Base-by-base conservation (phyloP, 30 jellyfish, hydroid and myxozoan species). In the Aurelia aurita region DNA sequence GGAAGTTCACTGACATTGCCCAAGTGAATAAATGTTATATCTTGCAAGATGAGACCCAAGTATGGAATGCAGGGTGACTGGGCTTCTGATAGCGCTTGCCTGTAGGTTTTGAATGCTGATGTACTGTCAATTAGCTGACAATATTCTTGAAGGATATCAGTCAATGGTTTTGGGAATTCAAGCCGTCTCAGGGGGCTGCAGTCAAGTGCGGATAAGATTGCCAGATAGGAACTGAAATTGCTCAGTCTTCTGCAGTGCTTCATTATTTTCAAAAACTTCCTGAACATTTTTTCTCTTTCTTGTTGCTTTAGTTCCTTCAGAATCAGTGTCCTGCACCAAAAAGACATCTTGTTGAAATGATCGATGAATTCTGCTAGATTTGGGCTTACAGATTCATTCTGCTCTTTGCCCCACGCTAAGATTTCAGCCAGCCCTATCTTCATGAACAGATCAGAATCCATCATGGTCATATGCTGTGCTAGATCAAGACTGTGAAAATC, bases 391-490 rank as follows among this genome's bases (percentile, higher is more conserved):
- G 76, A 53, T 69, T 94, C 99, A 74, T 97, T 94, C 55, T 94
- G 99, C 74, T 94, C 99, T 70, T 94, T 94, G 23, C 99, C 99
- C 99, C 99, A 94, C 14, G 98, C 97, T 19, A 94, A 74, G 28
- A 94, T 84, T 79, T 94, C 99, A 1, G 99, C 98, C 49, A 94
- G 84, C 43, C 94, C 99, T 44, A 94, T 94, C 66, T 94, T 94
- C 82, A 84, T 23, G 81, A 94, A 94, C 81, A 90, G 80, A 71
- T 94, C 97, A 20, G 97, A 87, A 84, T 94, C 99, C 71, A 84
- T 23, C 35, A 94, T 58, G 15, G 96, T 90, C 99, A 94, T 94
- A 32, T 94, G 99, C 66, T 94, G 97, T 8, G 99, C 97, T 43
- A 94, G 88, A 0, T 88, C 97, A 43, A 84, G 70, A 85, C 99